Evolutionary conservation across 2,888 invertebrate species (phyloP).

Genomic region (Andrena dorsata): DNA sequence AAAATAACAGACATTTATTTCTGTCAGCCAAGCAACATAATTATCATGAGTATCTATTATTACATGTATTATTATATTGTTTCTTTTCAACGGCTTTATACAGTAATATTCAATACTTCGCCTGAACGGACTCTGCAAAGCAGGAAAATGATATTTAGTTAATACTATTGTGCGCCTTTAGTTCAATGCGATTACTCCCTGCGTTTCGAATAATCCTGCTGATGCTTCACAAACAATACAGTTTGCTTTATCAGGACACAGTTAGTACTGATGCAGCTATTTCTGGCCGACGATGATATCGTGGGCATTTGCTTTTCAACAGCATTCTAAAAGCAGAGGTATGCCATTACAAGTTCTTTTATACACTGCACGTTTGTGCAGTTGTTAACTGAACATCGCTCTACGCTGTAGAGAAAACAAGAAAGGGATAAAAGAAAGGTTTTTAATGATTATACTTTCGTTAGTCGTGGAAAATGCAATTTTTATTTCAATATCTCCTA

Average conservation of each 20-base stretch:
- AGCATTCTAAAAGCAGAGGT: neutral
- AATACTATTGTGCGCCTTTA: neutral
- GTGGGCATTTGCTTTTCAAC: neutral
- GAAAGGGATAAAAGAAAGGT: too few relatives aligned
- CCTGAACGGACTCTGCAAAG: neutral
- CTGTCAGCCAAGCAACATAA: too few relatives aligned
- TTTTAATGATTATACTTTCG: too few relatives aligned
- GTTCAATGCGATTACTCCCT: neutral
- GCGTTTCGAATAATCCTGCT: conserved; percentile 11
- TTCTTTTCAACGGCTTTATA: neutral
- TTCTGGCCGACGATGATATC: conserved; percentile 3
- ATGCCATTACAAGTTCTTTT: neutral
- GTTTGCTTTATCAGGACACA: conserved; percentile 8
- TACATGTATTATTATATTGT: neutral
- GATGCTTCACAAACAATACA: conserved; percentile 26
- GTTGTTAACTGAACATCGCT: too few relatives aligned
- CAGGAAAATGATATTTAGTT: neutral
- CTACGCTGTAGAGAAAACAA: too few relatives aligned
- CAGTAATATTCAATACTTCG: neutral
- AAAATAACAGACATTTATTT: too few relatives aligned
- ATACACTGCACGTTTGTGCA: neutral
- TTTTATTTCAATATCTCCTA: too few relatives aligned
- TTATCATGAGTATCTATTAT: neutral
- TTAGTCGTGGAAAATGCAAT: too few relatives aligned
- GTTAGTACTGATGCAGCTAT: conserved; percentile 3